Percentiles rank a stretch among this genome's conserved stretches.
These are phyloP conservation scores for Tetrax tetrax DNA, from an alignment of 2,113 vertebrate species.

Conservation along the genomic window DNA sequence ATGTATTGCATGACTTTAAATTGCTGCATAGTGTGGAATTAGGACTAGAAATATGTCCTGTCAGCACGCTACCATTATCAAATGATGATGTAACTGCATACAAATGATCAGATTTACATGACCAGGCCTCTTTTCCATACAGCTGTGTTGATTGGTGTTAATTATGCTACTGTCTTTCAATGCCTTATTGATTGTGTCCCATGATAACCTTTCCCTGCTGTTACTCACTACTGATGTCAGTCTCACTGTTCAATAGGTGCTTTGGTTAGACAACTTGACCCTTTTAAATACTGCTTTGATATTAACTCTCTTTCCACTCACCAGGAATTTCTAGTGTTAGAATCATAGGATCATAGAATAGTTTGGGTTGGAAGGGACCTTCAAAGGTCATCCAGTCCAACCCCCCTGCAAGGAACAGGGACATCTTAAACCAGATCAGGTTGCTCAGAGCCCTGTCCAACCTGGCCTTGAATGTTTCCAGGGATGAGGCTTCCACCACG, in stretches of 20 bases:
- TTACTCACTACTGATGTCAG: constrained; percentile 8
- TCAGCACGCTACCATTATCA: constrained; percentile 3
- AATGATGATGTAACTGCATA: constrained; percentile 38
- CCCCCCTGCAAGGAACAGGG: no score
- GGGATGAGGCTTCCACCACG: no score
- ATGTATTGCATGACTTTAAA: not conserved
- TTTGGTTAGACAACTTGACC: not conserved
- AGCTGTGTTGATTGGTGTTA: constrained; percentile 57
- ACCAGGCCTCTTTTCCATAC: constrained; percentile 35
- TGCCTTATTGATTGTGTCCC: constrained; percentile 56
- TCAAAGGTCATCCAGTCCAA: no score
- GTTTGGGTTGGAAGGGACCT: no score
- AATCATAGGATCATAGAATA: no score
- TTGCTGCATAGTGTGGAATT: not conserved
- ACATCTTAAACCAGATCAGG: no score
- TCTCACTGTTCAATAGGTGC: not conserved
- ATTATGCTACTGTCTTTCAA: constrained; percentile 42
- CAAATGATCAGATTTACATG: constrained; percentile 47
- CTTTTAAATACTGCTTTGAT: not conserved
- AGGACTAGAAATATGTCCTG: not conserved
- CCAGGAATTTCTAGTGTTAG: not conserved
- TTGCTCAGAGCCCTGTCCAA: no score
- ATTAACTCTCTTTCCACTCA: not conserved
- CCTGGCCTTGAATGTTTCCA: no score
- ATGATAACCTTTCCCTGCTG: constrained; percentile 6